Evolutionary conservation across 2,113 vertebrate genomes (phyloP).

Genomic region (Thamnophis sirtalis): DNA sequence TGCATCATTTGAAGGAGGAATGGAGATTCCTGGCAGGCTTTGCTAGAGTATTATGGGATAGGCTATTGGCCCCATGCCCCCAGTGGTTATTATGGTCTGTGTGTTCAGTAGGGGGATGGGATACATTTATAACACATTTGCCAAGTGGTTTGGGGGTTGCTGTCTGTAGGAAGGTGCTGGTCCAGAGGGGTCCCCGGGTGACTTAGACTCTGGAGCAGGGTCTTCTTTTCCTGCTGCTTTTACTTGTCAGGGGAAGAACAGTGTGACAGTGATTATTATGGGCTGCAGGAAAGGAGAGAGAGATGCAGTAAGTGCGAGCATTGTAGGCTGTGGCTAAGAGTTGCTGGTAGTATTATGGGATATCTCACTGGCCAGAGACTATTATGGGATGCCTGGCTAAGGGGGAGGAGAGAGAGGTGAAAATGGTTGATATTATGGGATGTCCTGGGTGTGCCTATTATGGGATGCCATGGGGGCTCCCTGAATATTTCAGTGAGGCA

Average conservation of each 20-base stretch:
- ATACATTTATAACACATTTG: not conserved
- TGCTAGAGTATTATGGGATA: constrained; percentile 61
- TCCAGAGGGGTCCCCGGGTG: not conserved
- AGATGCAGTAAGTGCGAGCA: constrained; percentile 23
- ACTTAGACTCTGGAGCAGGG: not conserved
- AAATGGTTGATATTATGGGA: constrained; percentile 42
- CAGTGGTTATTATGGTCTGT: constrained; percentile 7
- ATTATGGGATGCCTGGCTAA: constrained; percentile 60
- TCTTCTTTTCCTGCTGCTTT: constrained; percentile 56
- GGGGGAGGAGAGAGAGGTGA: not conserved
- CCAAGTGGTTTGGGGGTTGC: not conserved
- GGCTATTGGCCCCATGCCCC: constrained; percentile 11
- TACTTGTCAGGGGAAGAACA: constrained; percentile 67
- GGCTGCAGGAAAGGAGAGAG: constrained; percentile 27
- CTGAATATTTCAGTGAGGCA: not conserved
- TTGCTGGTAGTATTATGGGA: constrained; percentile 73
- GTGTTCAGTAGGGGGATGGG: not conserved
- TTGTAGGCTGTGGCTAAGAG: constrained; percentile 59
- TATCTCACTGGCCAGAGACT: constrained; percentile 68
- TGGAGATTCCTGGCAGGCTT: constrained; percentile 16
- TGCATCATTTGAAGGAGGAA: constrained; percentile 17
- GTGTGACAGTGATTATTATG: constrained; percentile 51
- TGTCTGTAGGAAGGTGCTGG: not conserved
- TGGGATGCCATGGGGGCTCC: constrained; percentile 14
- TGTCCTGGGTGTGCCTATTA: constrained; percentile 41